Percentiles rank a stretch among this genome's conserved stretches.
Evolutionary conservation across 2,797 vertebrate species (phyloP).

Genomic region (Cynopterus sphinx): DNA sequence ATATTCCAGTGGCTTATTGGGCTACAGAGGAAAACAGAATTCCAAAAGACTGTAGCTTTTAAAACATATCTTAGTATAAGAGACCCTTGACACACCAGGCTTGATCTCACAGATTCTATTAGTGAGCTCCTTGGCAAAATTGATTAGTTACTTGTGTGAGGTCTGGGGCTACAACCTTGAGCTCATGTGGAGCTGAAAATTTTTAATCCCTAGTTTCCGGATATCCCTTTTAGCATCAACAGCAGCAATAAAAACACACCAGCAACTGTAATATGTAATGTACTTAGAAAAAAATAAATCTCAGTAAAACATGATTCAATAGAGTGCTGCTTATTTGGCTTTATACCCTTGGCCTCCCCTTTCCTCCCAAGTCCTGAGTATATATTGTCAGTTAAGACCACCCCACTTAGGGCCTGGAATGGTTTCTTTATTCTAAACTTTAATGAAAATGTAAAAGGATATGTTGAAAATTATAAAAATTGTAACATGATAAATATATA

Average conservation of each 20-base stretch:
- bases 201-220: constrained; percentile 41
- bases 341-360: neutral
- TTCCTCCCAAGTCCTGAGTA: neutral
- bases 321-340: neutral
- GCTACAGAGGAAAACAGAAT: constrained; percentile 31
- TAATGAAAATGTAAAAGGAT: constrained; percentile 30
- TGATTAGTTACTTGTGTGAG: constrained; percentile 46
- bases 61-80: neutral
- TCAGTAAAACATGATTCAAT: neutral
- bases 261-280: neutral
- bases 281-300: neutral
- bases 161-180: neutral
- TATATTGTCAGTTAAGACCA: neutral
- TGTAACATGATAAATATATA: neutral
- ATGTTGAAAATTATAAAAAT: constrained; percentile 15
- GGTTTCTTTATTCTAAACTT: neutral
- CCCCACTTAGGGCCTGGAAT: neutral
- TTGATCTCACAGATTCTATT: constrained; percentile 34
- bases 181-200: constrained; percentile 28
- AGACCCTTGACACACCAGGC: neutral
- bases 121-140: constrained; percentile 49
- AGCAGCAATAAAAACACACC: constrained; percentile 4
- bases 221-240: constrained; percentile 50
- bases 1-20: constrained; percentile 6
- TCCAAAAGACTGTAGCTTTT: constrained; percentile 28